Base-by-base conservation (phyloP, 35 echinoderm and acorn worm genomes). In the Stichopus chloronotus region DNA sequence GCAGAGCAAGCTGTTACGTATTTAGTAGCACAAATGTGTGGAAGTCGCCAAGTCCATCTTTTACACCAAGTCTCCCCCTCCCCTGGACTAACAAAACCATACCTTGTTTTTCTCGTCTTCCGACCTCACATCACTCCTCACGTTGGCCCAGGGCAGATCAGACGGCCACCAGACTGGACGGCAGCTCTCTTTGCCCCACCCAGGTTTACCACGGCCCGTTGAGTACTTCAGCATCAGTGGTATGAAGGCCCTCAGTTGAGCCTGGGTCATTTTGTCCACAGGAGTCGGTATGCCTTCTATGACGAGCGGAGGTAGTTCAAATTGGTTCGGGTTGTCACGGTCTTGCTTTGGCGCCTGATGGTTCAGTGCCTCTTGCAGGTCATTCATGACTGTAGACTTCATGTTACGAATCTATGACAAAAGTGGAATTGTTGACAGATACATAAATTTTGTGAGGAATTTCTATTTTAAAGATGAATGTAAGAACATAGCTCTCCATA, bases 211-310 rank as follows among this genome's bases (percentile, higher is more conserved):
- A 63, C 97, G 86, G 9, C 97, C 95, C 6, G 97, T 99, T 7
- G 97, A 99, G 72, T 99, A 99, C 95, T 99, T 99, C 52, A 99
- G 84, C 97, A 99, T 99, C 54, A 99, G 90, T 10, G 97, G 97
- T 69, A 99, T 96, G 61, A 96, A 96, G 19, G 95, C 97, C 25
- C 97, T 65, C 54, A 99, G 92, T 78, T 96, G 97, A 76, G 95
- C 95, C 87, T 99, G 97, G 57, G 97, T 99, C 97, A 99, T 99
- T 80, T 99, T 94, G 90, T 96, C 94, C 17, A 96, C 95, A 20
- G 97, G 93, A n/a, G 95, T 96, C 2, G 95, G 95, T 19, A 99
- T 99, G 52, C 95, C 95, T 79, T 96, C 95, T 19, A 99, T 94
- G 9, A 96, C 93, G 25, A 99, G 86, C 16, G 97, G 97, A 59